Evolutionary conservation across 2,797 vertebrate genomes (phyloP).

Genomic region (Microctenopoma lineatum): DNA sequence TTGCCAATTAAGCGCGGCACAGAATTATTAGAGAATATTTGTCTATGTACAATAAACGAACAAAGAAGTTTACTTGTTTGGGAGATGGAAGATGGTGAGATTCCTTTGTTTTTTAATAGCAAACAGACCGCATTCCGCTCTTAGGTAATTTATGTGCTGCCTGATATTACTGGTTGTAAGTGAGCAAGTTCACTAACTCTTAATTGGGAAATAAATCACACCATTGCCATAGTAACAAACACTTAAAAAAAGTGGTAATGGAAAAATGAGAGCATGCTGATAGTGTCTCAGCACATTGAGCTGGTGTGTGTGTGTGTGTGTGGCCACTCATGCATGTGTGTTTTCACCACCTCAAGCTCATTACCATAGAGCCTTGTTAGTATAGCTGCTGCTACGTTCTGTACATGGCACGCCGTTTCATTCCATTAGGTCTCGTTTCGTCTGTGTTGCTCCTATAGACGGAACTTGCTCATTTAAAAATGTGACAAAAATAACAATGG

Average conservation of each 20-base stretch:
- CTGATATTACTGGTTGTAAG: slow-evolving; percentile 63
- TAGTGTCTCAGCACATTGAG: slow-evolving; percentile 36
- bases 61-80: slow-evolving; percentile 45
- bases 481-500: slow-evolving; percentile 42
- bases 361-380: slow-evolving; percentile 66
- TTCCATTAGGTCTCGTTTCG: slow-evolving; percentile 57
- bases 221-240: slow-evolving; percentile 63
- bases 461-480: slow-evolving; percentile 41
- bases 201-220: slow-evolving; percentile 81
- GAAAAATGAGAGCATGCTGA: slow-evolving; percentile 58
- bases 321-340: slow-evolving; percentile 48
- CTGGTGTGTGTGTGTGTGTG: slow-evolving; percentile 19
- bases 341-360: slow-evolving; percentile 61
- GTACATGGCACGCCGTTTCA: slow-evolving; percentile 45
- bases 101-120: slow-evolving; percentile 50
- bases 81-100: slow-evolving; percentile 26
- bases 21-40: slow-evolving; percentile 55
- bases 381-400: slow-evolving; percentile 47
- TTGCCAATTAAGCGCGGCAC: slow-evolving; percentile 54
- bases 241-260: slow-evolving; percentile 56
- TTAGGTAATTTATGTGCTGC: slow-evolving; percentile 71
- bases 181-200: slow-evolving; percentile 69
- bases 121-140: slow-evolving; percentile 45
- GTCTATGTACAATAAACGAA: slow-evolving; percentile 34
- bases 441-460: slow-evolving; percentile 26